These are phyloP conservation scores for Oscheius sp. DNA, from an alignment of 2,888 invertebrate genomes.

Conservation along the genomic window DNA sequence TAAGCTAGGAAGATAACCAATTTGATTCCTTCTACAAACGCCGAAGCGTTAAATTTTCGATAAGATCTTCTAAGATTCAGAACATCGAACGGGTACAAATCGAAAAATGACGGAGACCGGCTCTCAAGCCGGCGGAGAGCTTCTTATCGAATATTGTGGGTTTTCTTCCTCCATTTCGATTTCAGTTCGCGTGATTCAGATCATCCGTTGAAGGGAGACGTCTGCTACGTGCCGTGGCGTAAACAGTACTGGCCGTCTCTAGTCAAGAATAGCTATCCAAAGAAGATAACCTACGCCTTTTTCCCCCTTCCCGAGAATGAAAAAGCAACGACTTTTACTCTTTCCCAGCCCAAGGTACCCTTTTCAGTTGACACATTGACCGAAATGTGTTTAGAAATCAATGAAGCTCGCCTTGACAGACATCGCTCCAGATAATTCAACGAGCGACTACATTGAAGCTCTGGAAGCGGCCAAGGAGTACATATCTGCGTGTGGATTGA, in stretches of 20 bases:
- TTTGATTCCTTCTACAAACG: too few relatives aligned
- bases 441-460: neutral
- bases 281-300: conserved; percentile 61
- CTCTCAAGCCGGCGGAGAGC: neutral
- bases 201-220: conserved; percentile 49
- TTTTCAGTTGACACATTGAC: neutral
- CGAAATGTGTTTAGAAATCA: neutral
- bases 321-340: conserved; percentile 8
- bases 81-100: neutral
- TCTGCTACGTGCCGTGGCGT: conserved; percentile 66
- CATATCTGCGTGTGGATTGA: neutral
- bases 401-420: conserved; percentile 5
- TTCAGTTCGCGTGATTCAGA: neutral
- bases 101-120: neutral
- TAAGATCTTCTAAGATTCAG: too few relatives aligned
- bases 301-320: conserved; percentile 48
- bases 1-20: too few relatives aligned
- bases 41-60: too few relatives aligned
- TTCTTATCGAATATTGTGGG: neutral
- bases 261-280: conserved; percentile 58
- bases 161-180: neutral
- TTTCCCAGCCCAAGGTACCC: conserved; percentile 6
- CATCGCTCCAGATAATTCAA: neutral
- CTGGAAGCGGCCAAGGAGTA: conserved; percentile 30
- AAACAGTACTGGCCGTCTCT: conserved; percentile 63